A percentile compares a stretch with the other conserved stretches of the same genome.
These are phyloP conservation scores for Darevskia nairensis DNA, from an alignment of 2,797 vertebrate genomes.

Conservation along the genomic window DNA sequence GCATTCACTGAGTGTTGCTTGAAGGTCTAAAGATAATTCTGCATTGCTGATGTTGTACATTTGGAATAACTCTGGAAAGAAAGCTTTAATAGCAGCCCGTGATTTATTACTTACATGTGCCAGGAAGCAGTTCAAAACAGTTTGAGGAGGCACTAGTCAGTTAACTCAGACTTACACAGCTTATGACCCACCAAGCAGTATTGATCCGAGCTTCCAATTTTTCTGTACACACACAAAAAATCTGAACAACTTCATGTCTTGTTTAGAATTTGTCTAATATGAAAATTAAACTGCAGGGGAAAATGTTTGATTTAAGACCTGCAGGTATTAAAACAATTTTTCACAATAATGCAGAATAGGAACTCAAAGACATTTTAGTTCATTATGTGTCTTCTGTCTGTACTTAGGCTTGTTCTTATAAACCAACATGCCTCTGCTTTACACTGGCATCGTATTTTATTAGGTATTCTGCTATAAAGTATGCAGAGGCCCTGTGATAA, in stretches of 20 bases:
- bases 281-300: background rate
- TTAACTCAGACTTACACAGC: no score
- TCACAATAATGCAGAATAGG: background rate
- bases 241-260: background rate
- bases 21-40: background rate
- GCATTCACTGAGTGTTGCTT: background rate
- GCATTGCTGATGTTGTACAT: conserved; percentile 1
- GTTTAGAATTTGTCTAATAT: background rate
- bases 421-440: background rate
- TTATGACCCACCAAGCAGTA: no score
- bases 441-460: background rate
- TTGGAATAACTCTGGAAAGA: background rate
- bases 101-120: background rate
- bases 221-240: background rate
- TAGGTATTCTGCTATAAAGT: conserved; percentile 2
- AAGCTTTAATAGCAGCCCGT: background rate
- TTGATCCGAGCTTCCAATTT: no score
- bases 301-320: background rate
- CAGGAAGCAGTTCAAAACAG: background rate
- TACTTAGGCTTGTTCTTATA: background rate
- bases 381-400: background rate
- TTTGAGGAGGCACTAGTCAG: no score
- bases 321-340: background rate
- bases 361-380: background rate
- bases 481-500: conserved; percentile 14